These are phyloP conservation scores for Doris montereyensis DNA, from an alignment of 2,888 invertebrate genomes.

Conservation along the genomic window DNA sequence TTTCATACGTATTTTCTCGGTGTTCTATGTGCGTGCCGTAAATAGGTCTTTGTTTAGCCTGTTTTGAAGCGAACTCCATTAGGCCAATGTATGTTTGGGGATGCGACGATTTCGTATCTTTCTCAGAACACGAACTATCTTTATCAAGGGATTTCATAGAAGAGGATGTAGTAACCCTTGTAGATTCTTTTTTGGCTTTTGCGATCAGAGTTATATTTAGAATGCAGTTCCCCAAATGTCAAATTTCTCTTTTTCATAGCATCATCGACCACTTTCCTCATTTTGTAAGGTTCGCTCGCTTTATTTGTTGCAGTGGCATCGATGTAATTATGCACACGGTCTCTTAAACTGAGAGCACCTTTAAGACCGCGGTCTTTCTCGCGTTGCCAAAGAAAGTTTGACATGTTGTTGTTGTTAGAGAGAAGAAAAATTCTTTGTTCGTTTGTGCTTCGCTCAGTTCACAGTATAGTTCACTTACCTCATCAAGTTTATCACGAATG, in stretches of 20 bases:
- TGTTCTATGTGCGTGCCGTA: constrained; percentile 63
- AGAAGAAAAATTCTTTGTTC: constrained; percentile 88
- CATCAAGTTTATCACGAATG: constrained; percentile 76
- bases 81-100: constrained; percentile 47
- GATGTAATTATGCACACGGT: too few species aligned
- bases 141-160: too few species aligned
- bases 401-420: constrained; percentile 79
- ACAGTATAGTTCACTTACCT: constrained; percentile 83
- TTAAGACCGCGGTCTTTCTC: constrained; percentile 83
- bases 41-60: constrained; percentile 48
- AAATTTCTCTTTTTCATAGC: constrained; percentile 34
- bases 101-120: too few species aligned
- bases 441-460: constrained; percentile 85
- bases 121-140: too few species aligned
- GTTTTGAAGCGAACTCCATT: constrained; percentile 48
- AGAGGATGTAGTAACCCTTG: too few species aligned
- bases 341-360: constrained; percentile 70
- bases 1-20: constrained; percentile 52
- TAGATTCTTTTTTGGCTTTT: background rate
- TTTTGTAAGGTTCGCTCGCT: background rate
- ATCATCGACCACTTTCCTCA: background rate
- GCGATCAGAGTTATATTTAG: constrained; percentile 26
- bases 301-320: too few species aligned
- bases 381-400: constrained; percentile 82
- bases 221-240: constrained; percentile 40